Base-by-base conservation (phyloP, 2,797 vertebrate species). In the Eulemur rubriventer region DNA sequence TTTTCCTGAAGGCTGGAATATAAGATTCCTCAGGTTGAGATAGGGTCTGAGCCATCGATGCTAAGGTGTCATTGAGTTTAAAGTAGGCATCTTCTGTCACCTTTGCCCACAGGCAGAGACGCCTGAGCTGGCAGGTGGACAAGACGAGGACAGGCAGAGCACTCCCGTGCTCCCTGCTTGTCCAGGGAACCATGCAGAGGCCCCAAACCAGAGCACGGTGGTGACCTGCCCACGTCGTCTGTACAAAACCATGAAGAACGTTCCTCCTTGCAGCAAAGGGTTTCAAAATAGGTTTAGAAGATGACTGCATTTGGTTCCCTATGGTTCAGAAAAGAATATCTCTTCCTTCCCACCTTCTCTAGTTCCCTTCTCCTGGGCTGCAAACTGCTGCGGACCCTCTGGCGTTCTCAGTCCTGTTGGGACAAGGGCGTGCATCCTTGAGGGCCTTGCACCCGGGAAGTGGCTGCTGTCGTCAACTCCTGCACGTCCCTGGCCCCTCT, bases 341-440 rank as follows among this genome's bases (percentile, higher is more conserved):
- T n/a, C 20, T 28, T 79, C 41, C 63, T 79, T 22, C 55, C 46
- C 4, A 2, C n/a, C 5, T 57, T 18, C 22, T 35, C 8, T 10
- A 7, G 11, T 52, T 16, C 26, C 33, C 17, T 50, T 55, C 20
- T 6, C 88, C 88, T 35, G 38, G 88, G 33, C 33, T 55, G 18
- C 2, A 57, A 5, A 2, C 4, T 7, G 30, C 11, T 28, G 8
- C 8, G 16, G 52, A 50, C 24, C 2, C n/a, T 0, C 0, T 4
- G 28, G 52, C 2, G 0, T 38, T 22, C n/a, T 0, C 26, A 20
- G 28, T 4, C 4, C 59, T 20, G 13, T 24, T 4, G 48, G 20
- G 35, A 28, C 26, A 0, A 9, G 6, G 0, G 4, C 1, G 1
- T 12, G 22, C 17, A 22, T 20, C 69, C 41, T 18, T 7, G 6